Conservation (phyloP, 2,797 vertebrate genomes). For the Thaleichthys pacificus region DNA sequence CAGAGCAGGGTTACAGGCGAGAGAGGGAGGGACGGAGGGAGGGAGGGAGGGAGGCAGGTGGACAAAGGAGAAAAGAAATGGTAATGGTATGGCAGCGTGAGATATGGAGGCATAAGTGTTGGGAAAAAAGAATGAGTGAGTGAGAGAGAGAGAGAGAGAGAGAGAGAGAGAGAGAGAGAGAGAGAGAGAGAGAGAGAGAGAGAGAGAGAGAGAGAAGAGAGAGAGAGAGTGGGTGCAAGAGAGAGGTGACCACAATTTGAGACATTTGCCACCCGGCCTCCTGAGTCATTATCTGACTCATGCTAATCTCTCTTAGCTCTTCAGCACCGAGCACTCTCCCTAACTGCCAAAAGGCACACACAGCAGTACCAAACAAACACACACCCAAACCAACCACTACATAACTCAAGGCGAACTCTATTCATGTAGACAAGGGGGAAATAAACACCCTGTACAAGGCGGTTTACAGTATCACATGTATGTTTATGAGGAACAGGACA, state of each 20-base stretch:
- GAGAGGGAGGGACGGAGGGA: constrained; percentile 7
- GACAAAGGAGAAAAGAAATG: constrained; percentile 1
- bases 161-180: neutral
- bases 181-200: constrained; percentile 32
- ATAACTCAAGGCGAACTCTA: no score
- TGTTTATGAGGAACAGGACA: neutral
- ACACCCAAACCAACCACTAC: no score
- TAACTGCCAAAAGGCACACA: neutral
- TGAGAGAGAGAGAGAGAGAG: neutral
- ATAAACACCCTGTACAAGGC: no score
- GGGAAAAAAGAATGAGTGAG: neutral
- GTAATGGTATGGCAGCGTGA: neutral
- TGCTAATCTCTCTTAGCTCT: constrained; percentile 69
- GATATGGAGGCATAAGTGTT: neutral
- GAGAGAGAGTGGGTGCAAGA: constrained; percentile 27
- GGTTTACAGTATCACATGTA: no score
- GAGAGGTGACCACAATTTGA: constrained; percentile 57
- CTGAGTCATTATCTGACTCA: constrained; percentile 79
- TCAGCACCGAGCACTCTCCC: constrained; percentile 14
- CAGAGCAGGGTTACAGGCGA: neutral
- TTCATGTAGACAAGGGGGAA: no score
- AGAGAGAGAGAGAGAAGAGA: neutral
- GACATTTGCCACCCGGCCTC: constrained; percentile 73
- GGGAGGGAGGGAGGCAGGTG: constrained; percentile 23
- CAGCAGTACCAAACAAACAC: neutral